Evolutionary conservation across 2,888 invertebrate species (phyloP).

Genomic region (Capitulum mitella): DNA sequence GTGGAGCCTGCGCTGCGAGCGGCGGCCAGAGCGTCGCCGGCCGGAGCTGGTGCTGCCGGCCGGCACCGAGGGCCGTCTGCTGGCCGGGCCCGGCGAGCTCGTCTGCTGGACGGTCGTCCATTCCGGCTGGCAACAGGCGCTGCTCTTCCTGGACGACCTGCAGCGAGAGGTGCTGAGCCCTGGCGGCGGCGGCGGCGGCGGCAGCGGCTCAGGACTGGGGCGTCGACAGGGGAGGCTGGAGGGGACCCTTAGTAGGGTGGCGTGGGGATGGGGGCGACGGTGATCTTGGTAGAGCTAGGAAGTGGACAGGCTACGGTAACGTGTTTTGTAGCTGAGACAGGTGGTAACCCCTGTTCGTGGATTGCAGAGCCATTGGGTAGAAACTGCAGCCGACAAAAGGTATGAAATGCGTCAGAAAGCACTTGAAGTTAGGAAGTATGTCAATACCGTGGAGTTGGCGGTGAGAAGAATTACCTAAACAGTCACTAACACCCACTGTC

Average conservation of each 20-base stretch:
- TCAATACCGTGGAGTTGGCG: no score
- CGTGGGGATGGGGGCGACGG: slow-evolving; percentile 47
- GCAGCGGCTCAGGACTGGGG: slow-evolving; percentile 44
- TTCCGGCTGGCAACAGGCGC: slow-evolving; percentile 68
- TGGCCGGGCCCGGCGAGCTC: slow-evolving; percentile 40
- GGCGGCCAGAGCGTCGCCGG: slow-evolving; percentile 46
- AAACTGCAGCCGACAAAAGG: no score
- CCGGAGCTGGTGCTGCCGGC: slow-evolving; percentile 46
- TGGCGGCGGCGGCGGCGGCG: slow-evolving; percentile 46
- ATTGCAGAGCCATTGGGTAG: no score
- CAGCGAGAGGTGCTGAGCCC: slow-evolving; percentile 58
- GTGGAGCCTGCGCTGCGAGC: slow-evolving; percentile 44
- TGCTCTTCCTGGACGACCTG: slow-evolving; percentile 69
- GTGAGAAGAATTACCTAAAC: no score
- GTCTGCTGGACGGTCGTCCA: slow-evolving; percentile 50
- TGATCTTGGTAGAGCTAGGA: no score
- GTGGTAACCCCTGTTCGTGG: no score
- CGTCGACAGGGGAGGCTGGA: slow-evolving; percentile 36
- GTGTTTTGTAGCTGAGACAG: no score
- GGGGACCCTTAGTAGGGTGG: slow-evolving; percentile 45
- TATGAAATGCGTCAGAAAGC: no score
- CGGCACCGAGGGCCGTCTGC: slow-evolving; percentile 23
- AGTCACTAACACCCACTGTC: no score
- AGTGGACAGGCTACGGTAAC: no score
- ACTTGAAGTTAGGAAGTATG: no score